These are phyloP conservation scores for Oryzias sinensis DNA, from an alignment of 2,797 vertebrate genomes.

Conservation along the genomic window DNA sequence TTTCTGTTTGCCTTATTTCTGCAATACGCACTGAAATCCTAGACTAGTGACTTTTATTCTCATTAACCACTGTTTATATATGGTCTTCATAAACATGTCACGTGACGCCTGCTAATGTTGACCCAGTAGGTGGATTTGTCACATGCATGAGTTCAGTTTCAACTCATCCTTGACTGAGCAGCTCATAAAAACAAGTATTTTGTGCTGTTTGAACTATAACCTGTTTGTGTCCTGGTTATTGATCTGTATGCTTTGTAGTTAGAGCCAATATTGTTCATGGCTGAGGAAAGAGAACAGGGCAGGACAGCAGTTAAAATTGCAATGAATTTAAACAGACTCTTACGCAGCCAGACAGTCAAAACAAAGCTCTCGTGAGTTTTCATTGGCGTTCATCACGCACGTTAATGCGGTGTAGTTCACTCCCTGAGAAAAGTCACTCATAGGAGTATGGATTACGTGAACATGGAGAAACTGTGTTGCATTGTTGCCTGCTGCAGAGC, in stretches of 20 bases:
- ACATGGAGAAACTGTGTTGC: neutral
- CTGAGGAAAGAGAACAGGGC: slow-evolving; percentile 22
- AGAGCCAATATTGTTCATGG: slow-evolving; percentile 56
- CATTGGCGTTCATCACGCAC: slow-evolving; percentile 26
- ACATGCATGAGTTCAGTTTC: slow-evolving; percentile 22
- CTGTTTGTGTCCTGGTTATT: slow-evolving; percentile 52
- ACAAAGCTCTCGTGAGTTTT: slow-evolving; percentile 43
- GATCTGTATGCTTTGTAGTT: slow-evolving; percentile 61
- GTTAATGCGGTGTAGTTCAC: slow-evolving; percentile 33
- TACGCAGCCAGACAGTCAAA: slow-evolving; percentile 45
- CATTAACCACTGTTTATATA: slow-evolving; percentile 14
- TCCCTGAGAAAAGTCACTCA: slow-evolving; percentile 21
- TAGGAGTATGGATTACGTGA: neutral
- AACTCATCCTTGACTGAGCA: slow-evolving; percentile 31
- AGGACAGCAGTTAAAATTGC: slow-evolving; percentile 19
- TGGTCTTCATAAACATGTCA: slow-evolving; percentile 33
- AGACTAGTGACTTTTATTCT: slow-evolving; percentile 26
- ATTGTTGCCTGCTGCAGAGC: slow-evolving; percentile 5
- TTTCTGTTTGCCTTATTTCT: slow-evolving; percentile 9
- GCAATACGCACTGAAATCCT: slow-evolving; percentile 27
- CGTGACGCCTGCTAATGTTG: slow-evolving; percentile 22
- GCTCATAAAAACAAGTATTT: neutral
- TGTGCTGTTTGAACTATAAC: slow-evolving; percentile 63
- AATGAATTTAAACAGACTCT: slow-evolving; percentile 28
- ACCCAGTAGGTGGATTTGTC: slow-evolving; percentile 21